Base-by-base conservation (phyloP, 2,888 invertebrate species). In the Tinea trinotella region DNA sequence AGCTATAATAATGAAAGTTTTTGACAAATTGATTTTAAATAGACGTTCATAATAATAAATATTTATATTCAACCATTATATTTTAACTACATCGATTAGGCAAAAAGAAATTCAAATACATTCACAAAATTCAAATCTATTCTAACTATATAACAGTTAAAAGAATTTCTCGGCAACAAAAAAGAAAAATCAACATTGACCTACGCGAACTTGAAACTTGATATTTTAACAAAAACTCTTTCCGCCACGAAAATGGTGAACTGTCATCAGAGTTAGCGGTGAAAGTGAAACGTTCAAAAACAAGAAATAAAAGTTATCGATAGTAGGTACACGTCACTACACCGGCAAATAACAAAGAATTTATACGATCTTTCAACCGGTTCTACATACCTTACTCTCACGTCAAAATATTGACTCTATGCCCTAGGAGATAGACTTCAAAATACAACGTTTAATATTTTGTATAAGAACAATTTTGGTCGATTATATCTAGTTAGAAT, bases 221-320 rank as follows among this genome's bases (percentile, higher is more conserved):
- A 9, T 24, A 7, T 24, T 40, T 13, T 6, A 4, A 15, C 5
- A 15, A 15, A 15, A 40, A 40, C 12, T 24, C 24, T 40, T 40
- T 40, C 40, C 13, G 6, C 13, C n/a, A n/a, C n/a, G 15, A 13
- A 46, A 46, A 46, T 19, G 19, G 15, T 9, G 7, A 46, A 2
- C 19, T 46, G 46, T 46, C 18, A 46, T 19, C 46, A n/a, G 7
- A 46, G 7, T 4, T 4, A 10, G 15, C 10, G 46, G 46, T 4
- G 46, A 46, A 46, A 46, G 46, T 46, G 46, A 46, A 46, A 46
- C 10, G 7, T 36, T n/a, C 6, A 5, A 19, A 46, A 46, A 46
- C n/a, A 19, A 46, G 18, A 19, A 46, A 46, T 19, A 46, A 40
- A 46, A 9, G 46, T 19, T 19, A 46, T 46, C 46, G 46, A 46